A percentile compares a stretch with the other conserved stretches of the same genome.
phyloP scores from a whole-genome alignment of 2,888 invertebrate genomes.

The Caenorhabditis angaria region DNA sequence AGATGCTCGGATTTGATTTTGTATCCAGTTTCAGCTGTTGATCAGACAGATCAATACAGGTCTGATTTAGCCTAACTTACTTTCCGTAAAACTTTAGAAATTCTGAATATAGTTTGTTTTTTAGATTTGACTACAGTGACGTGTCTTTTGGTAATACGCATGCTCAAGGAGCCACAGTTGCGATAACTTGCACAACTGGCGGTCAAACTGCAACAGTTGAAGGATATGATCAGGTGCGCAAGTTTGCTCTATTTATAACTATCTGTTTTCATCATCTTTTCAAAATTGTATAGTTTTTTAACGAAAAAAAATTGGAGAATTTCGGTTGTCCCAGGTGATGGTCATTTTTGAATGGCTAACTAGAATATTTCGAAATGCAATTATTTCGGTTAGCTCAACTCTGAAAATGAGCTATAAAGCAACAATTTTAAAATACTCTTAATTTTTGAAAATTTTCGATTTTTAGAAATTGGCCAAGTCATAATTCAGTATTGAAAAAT shows the following conservation, averaged over 20 bases:
- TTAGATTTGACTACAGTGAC: slow-evolving; percentile 70
- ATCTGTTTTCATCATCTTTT: background rate
- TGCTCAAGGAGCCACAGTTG: slow-evolving; percentile 70
- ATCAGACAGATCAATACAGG: slow-evolving; percentile 72
- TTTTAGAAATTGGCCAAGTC: background rate
- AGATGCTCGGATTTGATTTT: slow-evolving; percentile 70
- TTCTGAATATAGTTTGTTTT: slow-evolving; percentile 10
- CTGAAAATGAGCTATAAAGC: too few species aligned
- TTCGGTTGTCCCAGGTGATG: too few species aligned
- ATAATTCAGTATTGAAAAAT: too few species aligned
- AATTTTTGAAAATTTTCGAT: background rate
- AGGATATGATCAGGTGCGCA: slow-evolving; percentile 69
- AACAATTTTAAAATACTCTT: too few species aligned
- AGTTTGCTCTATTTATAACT: background rate
- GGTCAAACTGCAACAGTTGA: slow-evolving; percentile 72
- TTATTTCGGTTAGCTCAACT: too few species aligned
- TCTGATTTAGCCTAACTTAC: slow-evolving; percentile 9
- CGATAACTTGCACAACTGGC: slow-evolving; percentile 70
- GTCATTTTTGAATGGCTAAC: too few species aligned
- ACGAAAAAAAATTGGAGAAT: slow-evolving; percentile 8
- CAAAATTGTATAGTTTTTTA: slow-evolving; percentile 2
- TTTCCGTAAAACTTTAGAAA: background rate
- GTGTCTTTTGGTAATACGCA: slow-evolving; percentile 71
- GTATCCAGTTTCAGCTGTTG: slow-evolving; percentile 71
- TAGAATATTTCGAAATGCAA: too few species aligned